Evolutionary conservation across 2,113 vertebrate genomes (phyloP).

Genomic region (Propithecus coquereli): DNA sequence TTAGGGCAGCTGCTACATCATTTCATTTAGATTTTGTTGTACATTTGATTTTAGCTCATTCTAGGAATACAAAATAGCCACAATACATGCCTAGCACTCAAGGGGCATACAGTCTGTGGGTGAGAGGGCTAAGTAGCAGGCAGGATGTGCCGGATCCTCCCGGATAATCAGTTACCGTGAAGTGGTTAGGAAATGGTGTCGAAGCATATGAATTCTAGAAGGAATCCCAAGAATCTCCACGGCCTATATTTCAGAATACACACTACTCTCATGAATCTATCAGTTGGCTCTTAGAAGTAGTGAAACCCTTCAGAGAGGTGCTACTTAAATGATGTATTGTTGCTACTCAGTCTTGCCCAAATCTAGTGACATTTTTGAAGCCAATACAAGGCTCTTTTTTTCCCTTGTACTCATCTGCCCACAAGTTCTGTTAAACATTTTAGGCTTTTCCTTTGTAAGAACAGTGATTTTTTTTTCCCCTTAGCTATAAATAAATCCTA

Average conservation of each 20-base stretch:
- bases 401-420: neutral
- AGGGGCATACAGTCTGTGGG: accelerated
- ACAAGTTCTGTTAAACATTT: neutral
- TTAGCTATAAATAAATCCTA: neutral
- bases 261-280: neutral
- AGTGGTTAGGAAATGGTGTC: neutral
- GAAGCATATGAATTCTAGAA: neutral
- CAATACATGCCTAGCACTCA: neutral
- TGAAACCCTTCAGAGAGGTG: neutral
- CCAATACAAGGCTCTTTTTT: neutral
- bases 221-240: slow-evolving; percentile 14
- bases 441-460: neutral
- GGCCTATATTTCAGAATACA: neutral
- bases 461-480: accelerated
- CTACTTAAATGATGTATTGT: neutral
- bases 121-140: neutral
- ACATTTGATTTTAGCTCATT: neutral
- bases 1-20: neutral
- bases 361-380: neutral
- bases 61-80: neutral
- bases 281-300: neutral
- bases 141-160: neutral
- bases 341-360: neutral
- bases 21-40: neutral
- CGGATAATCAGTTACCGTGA: neutral